A percentile compares a stretch with the other conserved stretches of the same genome.
These are phyloP conservation scores for Enteromius paludinosus DNA, from an alignment of 2,797 vertebrate species.

Conservation along the genomic window DNA sequence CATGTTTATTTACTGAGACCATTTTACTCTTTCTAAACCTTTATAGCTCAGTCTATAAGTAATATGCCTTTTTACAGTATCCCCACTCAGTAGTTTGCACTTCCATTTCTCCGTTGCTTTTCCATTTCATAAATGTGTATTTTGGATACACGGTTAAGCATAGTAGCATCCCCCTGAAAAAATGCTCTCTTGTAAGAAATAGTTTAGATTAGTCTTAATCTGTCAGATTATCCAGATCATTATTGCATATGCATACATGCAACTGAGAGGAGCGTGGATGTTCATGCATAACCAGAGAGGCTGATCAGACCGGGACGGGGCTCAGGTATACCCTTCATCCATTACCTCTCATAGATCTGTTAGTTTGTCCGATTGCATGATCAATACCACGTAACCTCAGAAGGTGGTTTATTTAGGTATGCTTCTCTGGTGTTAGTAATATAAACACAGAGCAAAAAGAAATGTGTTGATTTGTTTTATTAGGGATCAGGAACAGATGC, in stretches of 20 bases:
- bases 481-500: constrained; percentile 49
- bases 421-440: constrained; percentile 66
- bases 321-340: constrained; percentile 56
- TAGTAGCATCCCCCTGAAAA: no score
- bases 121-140: not conserved
- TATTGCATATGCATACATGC: constrained; percentile 12
- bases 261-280: constrained; percentile 20
- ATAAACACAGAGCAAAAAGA: constrained; percentile 59
- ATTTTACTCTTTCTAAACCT: not conserved
- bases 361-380: constrained; percentile 74
- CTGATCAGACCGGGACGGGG: constrained; percentile 22
- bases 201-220: constrained; percentile 5
- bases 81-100: not conserved
- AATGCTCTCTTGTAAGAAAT: not conserved
- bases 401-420: constrained; percentile 73
- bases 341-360: constrained; percentile 72
- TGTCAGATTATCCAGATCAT: not conserved
- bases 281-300: constrained; percentile 38
- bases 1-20: not conserved
- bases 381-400: constrained; percentile 66
- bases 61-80: not conserved
- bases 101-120: not conserved
- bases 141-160: not conserved
- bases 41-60: not conserved
- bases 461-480: constrained; percentile 68